These are phyloP conservation scores for Eledona agricola DNA, from an alignment of 2,888 invertebrate genomes.

Conservation along the genomic window DNA sequence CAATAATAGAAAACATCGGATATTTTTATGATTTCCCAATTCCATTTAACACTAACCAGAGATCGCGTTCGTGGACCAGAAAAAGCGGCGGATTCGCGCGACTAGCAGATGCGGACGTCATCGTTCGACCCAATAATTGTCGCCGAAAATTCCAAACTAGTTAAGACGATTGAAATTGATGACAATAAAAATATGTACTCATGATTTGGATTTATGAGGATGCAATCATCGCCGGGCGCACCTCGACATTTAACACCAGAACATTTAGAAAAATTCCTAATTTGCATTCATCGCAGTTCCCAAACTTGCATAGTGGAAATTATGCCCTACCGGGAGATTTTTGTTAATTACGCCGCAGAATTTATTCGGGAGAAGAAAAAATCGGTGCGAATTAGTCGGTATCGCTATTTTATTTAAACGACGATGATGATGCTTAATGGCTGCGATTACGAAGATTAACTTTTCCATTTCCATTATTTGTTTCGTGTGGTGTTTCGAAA, in stretches of 20 bases:
- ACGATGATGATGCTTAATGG: conserved; percentile 21
- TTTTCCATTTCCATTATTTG: conserved; percentile 33
- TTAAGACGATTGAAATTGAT: conserved; percentile 23
- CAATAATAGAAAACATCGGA: conserved; percentile 35
- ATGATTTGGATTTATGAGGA: conserved; percentile 25
- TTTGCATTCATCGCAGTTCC: conserved; percentile 13
- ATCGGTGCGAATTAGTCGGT: conserved; percentile 5
- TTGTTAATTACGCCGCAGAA: conserved; percentile 17
- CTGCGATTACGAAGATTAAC: conserved; percentile 25
- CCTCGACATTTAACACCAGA: conserved; percentile 4
- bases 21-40: conserved; percentile 35
- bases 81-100: too few species aligned
- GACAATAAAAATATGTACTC: conserved; percentile 18
- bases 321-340: conserved; percentile 12
- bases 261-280: conserved; percentile 7
- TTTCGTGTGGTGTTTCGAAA: conserved; percentile 25
- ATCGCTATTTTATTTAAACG: conserved; percentile 1
- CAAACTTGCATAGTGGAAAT: conserved; percentile 1
- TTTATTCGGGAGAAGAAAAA: conserved; percentile 3
- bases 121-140: too few species aligned
- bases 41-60: conserved; percentile 34
- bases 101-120: too few species aligned
- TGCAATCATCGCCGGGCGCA: too few species aligned
- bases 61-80: conserved; percentile 30
- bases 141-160: conserved; percentile 7